These are phyloP conservation scores for Tetramorium bicarinatum DNA, from an alignment of 2,888 invertebrate species.

Conservation along the genomic window DNA sequence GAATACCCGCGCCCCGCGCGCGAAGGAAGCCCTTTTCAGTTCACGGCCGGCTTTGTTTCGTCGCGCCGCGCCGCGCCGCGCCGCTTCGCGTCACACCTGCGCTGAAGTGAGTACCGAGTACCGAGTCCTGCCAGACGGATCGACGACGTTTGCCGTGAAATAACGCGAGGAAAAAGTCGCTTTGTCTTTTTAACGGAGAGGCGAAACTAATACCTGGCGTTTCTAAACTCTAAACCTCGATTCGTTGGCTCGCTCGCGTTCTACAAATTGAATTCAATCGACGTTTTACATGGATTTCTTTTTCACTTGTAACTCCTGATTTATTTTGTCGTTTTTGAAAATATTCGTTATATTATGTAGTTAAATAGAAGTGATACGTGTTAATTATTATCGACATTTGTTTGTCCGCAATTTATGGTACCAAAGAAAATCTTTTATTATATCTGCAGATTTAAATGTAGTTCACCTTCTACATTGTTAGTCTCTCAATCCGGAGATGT, in stretches of 20 bases:
- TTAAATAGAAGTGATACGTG: not conserved
- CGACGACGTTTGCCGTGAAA: not conserved
- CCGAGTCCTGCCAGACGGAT: not conserved
- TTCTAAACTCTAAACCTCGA: not conserved
- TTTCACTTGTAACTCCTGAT: not conserved
- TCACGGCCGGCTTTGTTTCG: constrained; percentile 29
- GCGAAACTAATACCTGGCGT: not conserved
- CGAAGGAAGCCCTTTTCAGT: constrained; percentile 25
- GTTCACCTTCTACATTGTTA: not conserved
- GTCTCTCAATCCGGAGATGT: not conserved
- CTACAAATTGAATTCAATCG: not conserved
- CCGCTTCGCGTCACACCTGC: constrained; percentile 1
- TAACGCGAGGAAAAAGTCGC: not conserved
- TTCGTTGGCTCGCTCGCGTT: not conserved
- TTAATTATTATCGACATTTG: not conserved
- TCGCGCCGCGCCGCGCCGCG: not conserved
- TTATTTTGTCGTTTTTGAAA: not conserved
- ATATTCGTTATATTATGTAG: not conserved
- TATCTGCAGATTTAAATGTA: constrained; percentile 5
- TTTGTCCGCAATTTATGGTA: not conserved
- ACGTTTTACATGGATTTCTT: not conserved
- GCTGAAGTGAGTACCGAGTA: not conserved
- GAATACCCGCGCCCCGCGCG: not conserved
- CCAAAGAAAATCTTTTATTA: not conserved
- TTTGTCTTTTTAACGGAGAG: constrained; percentile 15